phyloP scores from a whole-genome alignment of 2,113 vertebrate genomes.

The Pteronura brasiliensis region DNA sequence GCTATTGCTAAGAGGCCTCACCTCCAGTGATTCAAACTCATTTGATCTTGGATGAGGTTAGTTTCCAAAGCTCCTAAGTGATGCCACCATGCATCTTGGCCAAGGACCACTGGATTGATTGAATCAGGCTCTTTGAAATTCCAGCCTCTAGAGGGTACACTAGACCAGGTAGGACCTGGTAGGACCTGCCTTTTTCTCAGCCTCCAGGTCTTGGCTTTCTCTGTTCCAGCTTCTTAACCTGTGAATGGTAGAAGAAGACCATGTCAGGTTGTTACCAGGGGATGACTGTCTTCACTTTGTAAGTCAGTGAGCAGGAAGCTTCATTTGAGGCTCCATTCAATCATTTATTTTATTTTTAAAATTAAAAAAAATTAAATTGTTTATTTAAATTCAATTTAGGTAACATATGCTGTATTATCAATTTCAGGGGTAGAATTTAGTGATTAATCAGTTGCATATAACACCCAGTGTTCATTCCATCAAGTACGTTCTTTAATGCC shows the following conservation, averaged over 20 bases:
- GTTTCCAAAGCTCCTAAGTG: not conserved
- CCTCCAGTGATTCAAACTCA: not conserved
- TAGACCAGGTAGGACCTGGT: not conserved
- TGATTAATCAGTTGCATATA: not conserved
- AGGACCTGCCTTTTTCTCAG: not conserved
- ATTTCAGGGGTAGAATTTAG: not conserved
- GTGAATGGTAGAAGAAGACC: too few species aligned
- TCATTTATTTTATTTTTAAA: not conserved
- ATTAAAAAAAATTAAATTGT: not conserved
- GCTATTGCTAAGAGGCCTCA: not conserved
- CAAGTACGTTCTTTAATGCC: not conserved
- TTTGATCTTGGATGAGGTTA: not conserved
- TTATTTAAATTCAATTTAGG: not conserved
- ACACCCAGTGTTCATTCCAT: not conserved
- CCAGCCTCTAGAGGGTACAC: not conserved
- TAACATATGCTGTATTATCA: not conserved
- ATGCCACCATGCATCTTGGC: not conserved
- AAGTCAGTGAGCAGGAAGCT: not conserved
- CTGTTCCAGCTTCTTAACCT: not conserved
- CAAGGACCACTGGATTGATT: not conserved
- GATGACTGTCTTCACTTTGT: not conserved
- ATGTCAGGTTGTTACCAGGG: not conserved
- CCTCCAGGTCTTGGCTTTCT: not conserved
- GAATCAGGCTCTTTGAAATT: not conserved
- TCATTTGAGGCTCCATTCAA: not conserved